Percentiles rank a stretch among this genome's conserved stretches.
Evolutionary conservation across 2,113 vertebrate genomes (phyloP).

Genomic region (Zonotrichia leucophrys): DNA sequence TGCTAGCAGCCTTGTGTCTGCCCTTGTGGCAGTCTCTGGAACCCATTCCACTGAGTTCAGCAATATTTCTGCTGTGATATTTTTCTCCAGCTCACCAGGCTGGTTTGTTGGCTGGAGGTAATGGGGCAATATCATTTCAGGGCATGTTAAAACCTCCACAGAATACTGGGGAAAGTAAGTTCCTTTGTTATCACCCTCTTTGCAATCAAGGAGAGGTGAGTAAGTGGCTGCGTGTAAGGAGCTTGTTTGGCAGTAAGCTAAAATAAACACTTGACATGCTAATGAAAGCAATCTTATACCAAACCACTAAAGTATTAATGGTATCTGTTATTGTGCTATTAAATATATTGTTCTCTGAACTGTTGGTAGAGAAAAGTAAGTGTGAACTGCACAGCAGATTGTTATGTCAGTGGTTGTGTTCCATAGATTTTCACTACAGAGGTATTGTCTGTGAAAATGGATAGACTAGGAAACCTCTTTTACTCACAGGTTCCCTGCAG

Average conservation of each 20-base stretch:
- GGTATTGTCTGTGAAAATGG: slow-evolving; percentile 33
- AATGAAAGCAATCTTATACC: slow-evolving; percentile 42
- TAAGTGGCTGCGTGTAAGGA: not conserved
- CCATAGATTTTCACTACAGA: slow-evolving; percentile 29
- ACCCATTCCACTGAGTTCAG: not conserved
- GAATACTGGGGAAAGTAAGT: not conserved
- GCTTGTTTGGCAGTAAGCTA: slow-evolving; percentile 45
- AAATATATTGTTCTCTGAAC: slow-evolving; percentile 38
- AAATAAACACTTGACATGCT: slow-evolving; percentile 48
- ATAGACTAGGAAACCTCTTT: slow-evolving; percentile 41
- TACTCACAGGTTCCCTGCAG: slow-evolving; percentile 33
- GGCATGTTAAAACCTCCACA: not conserved
- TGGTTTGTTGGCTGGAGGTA: not conserved
- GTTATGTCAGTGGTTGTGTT: slow-evolving; percentile 21
- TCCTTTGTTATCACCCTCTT: not conserved
- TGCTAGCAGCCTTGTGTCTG: not conserved
- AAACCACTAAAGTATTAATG: slow-evolving; percentile 54
- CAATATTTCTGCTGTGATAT: slow-evolving; percentile 1
- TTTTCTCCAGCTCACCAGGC: slow-evolving; percentile 1
- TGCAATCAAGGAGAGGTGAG: slow-evolving; percentile 24
- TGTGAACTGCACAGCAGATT: slow-evolving; percentile 17
- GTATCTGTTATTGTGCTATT: slow-evolving; percentile 43
- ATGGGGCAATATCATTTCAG: slow-evolving; percentile 29
- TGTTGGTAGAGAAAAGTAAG: not conserved
- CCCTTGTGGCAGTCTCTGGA: not conserved